These are phyloP conservation scores for Cheirogaleus major DNA, from an alignment of 2,797 vertebrate genomes.

Conservation along the genomic window DNA sequence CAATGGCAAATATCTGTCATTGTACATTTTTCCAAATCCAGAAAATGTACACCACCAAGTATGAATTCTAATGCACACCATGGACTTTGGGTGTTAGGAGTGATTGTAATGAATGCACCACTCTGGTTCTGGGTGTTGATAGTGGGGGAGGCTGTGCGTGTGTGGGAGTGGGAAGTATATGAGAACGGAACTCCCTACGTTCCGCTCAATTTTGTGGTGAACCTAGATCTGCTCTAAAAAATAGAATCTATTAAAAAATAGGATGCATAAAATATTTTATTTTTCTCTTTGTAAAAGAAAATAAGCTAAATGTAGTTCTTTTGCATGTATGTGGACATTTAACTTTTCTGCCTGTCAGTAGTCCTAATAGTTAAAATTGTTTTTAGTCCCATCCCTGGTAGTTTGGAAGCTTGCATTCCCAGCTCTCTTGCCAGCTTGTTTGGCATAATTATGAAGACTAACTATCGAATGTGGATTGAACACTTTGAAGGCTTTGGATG, in stretches of 20 bases:
- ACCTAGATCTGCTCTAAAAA: neutral
- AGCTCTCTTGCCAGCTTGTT: slow-evolving; percentile 1
- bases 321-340: neutral
- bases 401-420: slow-evolving; percentile 9
- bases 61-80: neutral
- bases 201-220: neutral
- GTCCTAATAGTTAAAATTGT: neutral
- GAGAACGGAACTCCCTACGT: slow-evolving; percentile 10
- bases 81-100: neutral
- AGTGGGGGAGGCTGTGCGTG: neutral
- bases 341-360: neutral
- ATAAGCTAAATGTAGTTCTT: neutral
- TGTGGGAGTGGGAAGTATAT: neutral
- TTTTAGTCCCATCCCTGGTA: neutral
- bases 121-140: neutral
- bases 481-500: slow-evolving; percentile 61
- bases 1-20: neutral
- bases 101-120: neutral
- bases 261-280: neutral
- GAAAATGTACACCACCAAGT: neutral
- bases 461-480: neutral
- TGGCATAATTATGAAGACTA: slow-evolving; percentile 14
- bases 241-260: neutral
- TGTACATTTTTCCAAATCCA: neutral
- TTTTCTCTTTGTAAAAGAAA: neutral